phyloP scores from a whole-genome alignment of 2,888 invertebrate genomes.

The Lysandra bellargus region DNA sequence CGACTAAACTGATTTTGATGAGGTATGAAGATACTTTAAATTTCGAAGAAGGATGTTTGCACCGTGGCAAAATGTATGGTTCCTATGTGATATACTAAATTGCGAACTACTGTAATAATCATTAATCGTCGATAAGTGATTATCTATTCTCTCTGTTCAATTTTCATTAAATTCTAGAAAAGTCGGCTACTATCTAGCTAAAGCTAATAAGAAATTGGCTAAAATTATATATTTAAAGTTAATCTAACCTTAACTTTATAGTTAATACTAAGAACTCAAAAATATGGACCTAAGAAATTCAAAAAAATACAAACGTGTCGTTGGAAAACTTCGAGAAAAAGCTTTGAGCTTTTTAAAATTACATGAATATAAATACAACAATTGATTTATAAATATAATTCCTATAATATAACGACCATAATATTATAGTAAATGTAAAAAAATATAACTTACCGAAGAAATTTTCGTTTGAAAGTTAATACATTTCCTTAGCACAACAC shows the following conservation, averaged over 20 bases:
- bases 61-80: not conserved
- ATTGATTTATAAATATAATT: not conserved
- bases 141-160: not conserved
- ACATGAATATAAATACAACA: not conserved
- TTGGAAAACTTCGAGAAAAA: not conserved
- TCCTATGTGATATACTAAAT: no score
- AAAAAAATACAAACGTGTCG: no score
- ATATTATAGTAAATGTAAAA: not conserved
- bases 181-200: not conserved
- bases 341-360: not conserved
- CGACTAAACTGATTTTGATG: no score
- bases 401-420: not conserved
- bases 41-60: no score
- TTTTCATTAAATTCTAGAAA: not conserved
- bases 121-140: not conserved
- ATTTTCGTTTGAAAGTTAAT: not conserved
- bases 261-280: not conserved
- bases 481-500: slow-evolving; percentile 13
- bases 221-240: not conserved
- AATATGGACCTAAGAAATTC: no score
- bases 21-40: no score
- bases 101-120: not conserved
- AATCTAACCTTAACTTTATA: not conserved
- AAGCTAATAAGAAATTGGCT: not conserved
- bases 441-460: not conserved